Base-by-base conservation (phyloP, 1,140 invertebrate genomes). In the Aradophagus sp. region DNA sequence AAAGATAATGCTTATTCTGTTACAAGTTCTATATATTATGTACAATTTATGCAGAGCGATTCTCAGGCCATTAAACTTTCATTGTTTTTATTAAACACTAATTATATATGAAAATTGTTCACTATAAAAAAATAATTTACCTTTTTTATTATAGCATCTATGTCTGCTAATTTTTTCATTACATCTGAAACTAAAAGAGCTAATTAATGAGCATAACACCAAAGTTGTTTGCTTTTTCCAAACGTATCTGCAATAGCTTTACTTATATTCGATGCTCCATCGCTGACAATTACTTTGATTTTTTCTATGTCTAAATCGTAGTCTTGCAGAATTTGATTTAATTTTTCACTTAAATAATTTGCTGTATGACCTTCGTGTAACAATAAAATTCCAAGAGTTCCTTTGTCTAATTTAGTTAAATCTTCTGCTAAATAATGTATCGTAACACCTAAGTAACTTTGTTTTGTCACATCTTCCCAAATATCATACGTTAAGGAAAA, bases 401-500 rank as follows among this genome's bases (percentile, higher is more conserved):
- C 32, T 12, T 47, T 66, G 17, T 45, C 14, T 8, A 66, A 20
- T 12, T 35, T n/a, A n/a, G n/a, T 19, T 6, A 26, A 15, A 12
- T 47, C 20, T 10, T 26, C 19, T 13, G 13, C 32, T 16, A 55
- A 17, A 42, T 45, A 55, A 39, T 66, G 52, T 29, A 66, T 0
- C 6, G 62, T 45, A 5, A 47, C 8, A n/a, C 62, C 48, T 1
- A 66, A 1, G 19, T 56, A 66, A 35, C 31, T 56, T 34, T 55
- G 31, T 5, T 56, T 66, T 8, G 52, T 15, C 1, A 47, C 36
- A 26, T 66, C 62, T 0, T 5, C 15, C 48, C 50, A 66, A 39
- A 35, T 32, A 11, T 66, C 62, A 23, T 34, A 47, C 2, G 50
- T 52, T 20, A 52, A 15, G 3, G 59, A 44, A 36, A 27, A 53